phyloP scores from a whole-genome alignment of 2,797 vertebrate genomes.

The Clarias platycephalus region DNA sequence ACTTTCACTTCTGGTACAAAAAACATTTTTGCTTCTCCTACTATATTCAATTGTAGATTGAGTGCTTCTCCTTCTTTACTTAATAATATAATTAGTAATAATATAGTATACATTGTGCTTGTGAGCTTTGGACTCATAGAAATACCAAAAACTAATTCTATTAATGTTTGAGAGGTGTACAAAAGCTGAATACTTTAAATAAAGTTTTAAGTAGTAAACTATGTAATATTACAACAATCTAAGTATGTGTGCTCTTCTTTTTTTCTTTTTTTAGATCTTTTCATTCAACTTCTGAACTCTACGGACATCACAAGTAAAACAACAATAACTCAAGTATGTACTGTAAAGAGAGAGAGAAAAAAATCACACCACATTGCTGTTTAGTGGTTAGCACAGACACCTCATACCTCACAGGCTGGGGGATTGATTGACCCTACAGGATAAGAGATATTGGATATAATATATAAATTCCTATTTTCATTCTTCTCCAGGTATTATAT shows the following conservation, averaged over 20 bases:
- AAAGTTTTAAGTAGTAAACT: not conserved
- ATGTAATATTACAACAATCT: not conserved
- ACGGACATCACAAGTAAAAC: not conserved
- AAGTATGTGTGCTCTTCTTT: not conserved
- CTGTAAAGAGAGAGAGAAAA: not conserved
- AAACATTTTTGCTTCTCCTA: not conserved
- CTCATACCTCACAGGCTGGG: no score
- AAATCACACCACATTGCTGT: no score
- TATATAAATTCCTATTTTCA: no score
- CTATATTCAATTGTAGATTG: not conserved
- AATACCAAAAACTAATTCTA: not conserved
- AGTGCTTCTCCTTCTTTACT: not conserved
- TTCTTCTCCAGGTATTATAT: no score
- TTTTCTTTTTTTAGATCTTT: constrained; percentile 47
- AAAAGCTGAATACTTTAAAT: not conserved
- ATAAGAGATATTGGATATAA: no score
- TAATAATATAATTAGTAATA: no score
- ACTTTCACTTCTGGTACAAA: not conserved
- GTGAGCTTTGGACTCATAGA: not conserved
- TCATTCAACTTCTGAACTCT: constrained; percentile 14
- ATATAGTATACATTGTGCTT: not conserved
- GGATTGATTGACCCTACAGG: no score
- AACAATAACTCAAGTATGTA: constrained; percentile 53
- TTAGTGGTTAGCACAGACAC: no score
- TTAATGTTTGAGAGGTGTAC: not conserved